Base-by-base conservation (phyloP, 2,888 invertebrate genomes). In the Patella caerulea region DNA sequence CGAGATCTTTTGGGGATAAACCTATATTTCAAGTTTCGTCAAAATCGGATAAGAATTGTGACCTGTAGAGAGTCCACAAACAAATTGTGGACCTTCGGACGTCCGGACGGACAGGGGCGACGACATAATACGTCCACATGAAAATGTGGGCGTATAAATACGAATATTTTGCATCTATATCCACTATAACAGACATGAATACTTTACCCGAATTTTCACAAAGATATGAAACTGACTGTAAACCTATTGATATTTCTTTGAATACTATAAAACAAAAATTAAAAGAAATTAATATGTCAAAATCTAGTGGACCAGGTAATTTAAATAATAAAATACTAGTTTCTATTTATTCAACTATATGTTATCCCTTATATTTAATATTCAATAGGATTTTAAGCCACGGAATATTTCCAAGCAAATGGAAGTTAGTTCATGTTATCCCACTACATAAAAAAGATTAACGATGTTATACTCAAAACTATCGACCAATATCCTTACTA, bases 371-470 rank as follows among this genome's bases (percentile, higher is more conserved):
- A 45, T 45, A 45, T 45, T 45, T 45, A 45, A 45, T 45, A 45
- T n/a, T n/a, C n/a, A n/a, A n/a, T 45, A 45, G 34, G 3, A 45
- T 45, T 45, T 3, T 45, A 45, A 4, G 34, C 34, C 34, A 74
- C 29, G 75, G 77, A 12, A 59, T 73, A 70, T 55, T 83, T 12
- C 80, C 82, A 77, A 19, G 29, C 45, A 81, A 78, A 29, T 84
- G 82, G 81, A 82, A 80, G 45, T 19, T 71, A 11, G 84, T 82
- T 12, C 24, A 77, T 55, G 79, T 84, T 7, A 74, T 75, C 3
- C 83, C 79, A 14, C 73, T 84, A 3, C 84, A 78, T 78, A 84
- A 81, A 71, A 82, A 83, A 72, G 83, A 82, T 3, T 75, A 81
- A 55, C 72, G 65, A 56, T 74, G 65, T 55, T 69, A 56, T 59